Base-by-base conservation (phyloP, 2,797 vertebrate genomes). In the Hydrophis major region DNA sequence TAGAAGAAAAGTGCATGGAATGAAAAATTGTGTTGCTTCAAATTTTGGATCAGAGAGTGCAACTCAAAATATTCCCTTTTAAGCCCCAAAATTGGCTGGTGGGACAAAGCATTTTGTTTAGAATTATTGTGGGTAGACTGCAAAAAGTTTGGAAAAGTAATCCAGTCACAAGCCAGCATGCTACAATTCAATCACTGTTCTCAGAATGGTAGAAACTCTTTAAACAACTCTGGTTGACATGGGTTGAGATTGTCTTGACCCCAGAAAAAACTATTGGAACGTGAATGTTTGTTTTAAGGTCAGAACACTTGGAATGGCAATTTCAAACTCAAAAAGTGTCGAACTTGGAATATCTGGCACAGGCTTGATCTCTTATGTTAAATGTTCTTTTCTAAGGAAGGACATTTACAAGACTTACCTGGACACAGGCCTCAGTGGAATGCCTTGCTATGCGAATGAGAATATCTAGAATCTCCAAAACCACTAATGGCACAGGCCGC, bases 361-460 rank as follows among this genome's bases (percentile, higher is more conserved):
- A 83, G 78, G 42, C 37, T 83, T 47, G 10, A 22, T 83, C 78
- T 47, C 74, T 83, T 25, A 83, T 47, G 22, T 47, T 47, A 83
- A 22, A 83, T 47, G 18, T 2, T 83, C 22, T 83, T 83, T 83
- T 83, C 22, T 47, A 12, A 47, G 11, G 20, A 83, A 47, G 78
- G 42, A 90, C 4, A 55, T 6, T 93, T 5, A 93, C 66, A 2
- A 37, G 50, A 83, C 66, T 93, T 96, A 99, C 99, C 98, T 98
- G 98, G 93, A 96, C 97, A 96, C 98, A 98, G 0, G 98, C 98
- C 92, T 98, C 97, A 92, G 97, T 96, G 14, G 99, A 99, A 96
- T 99, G 99, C 88, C 99, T 98, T 42, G 98, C 97, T 42, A 99
- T 97, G 27, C 98, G 98, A 18, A 97, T 98, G 90, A 99, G 98